These are phyloP conservation scores for Abrostola tripartita DNA, from an alignment of 2,888 invertebrate species.

Conservation along the genomic window DNA sequence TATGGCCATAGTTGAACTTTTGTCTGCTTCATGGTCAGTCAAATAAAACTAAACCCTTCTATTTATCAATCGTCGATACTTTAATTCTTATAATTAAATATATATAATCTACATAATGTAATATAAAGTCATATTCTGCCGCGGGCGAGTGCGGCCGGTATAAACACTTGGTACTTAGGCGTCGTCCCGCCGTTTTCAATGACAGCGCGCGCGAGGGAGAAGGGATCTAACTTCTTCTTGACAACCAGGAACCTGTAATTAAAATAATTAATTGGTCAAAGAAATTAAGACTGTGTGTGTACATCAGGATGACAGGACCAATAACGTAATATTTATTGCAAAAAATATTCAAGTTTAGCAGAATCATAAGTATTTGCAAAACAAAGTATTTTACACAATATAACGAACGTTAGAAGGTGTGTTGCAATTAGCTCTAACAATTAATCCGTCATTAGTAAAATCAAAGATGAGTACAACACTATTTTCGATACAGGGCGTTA, in stretches of 20 bases:
- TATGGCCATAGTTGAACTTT: no score
- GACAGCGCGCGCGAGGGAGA: slow-evolving; percentile 72
- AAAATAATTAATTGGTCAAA: neutral
- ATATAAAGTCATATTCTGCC: slow-evolving; percentile 12
- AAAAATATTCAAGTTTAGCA: neutral
- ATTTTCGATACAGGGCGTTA: no score
- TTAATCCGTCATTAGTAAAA: no score
- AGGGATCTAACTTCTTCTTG: slow-evolving; percentile 78
- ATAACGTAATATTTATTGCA: neutral
- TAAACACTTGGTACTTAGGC: slow-evolving; percentile 78
- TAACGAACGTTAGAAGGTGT: no score
- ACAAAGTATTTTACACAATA: neutral
- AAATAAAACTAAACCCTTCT: no score
- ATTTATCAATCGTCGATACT: no score
- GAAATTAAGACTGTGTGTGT: neutral
- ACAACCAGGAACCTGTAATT: slow-evolving; percentile 80
- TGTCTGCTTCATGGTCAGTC: no score
- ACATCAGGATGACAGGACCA: no score
- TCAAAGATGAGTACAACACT: no score
- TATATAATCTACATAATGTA: no score
- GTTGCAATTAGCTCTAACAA: no score
- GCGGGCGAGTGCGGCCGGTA: slow-evolving; percentile 62
- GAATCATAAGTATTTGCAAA: neutral
- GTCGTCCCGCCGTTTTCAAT: slow-evolving; percentile 78
- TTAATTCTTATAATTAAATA: no score